A percentile compares a stretch with the other conserved stretches of the same genome.
Evolutionary conservation across 2,888 invertebrate genomes (phyloP).

Genomic region (Camponotus fellah): DNA sequence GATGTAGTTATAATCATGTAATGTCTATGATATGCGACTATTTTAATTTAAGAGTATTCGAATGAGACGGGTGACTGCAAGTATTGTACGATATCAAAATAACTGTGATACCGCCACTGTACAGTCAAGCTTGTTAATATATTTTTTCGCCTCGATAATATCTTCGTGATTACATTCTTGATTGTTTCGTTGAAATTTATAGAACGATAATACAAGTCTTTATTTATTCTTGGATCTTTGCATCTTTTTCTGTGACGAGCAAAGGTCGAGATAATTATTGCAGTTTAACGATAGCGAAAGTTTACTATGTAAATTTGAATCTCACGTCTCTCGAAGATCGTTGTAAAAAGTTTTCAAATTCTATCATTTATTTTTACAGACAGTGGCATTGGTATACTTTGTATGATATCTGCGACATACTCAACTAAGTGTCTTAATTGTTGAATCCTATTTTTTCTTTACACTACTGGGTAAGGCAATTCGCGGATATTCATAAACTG

Average conservation of each 20-base stretch:
- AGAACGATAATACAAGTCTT: background rate
- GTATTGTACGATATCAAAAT: slow-evolving; percentile 76
- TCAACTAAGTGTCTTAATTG: slow-evolving; percentile 81
- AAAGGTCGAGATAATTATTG: background rate
- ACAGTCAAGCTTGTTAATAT: slow-evolving; percentile 58
- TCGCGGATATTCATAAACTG: slow-evolving; percentile 59
- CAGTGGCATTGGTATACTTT: slow-evolving; percentile 74
- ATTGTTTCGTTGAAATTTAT: background rate
- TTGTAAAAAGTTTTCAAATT: background rate
- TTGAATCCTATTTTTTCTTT: slow-evolving; percentile 77
- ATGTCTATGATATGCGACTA: slow-evolving; percentile 51
- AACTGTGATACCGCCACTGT: slow-evolving; percentile 76
- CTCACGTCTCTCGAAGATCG: background rate
- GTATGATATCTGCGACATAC: slow-evolving; percentile 75
- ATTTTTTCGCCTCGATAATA: slow-evolving; percentile 31
- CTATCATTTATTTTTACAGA: slow-evolving; percentile 22
- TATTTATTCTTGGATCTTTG: slow-evolving; percentile 6
- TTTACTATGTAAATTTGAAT: slow-evolving; percentile 27
- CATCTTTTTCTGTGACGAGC: background rate
- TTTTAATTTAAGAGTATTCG: slow-evolving; percentile 18
- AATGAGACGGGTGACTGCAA: slow-evolving; percentile 40
- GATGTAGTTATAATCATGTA: slow-evolving; percentile 45
- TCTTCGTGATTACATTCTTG: slow-evolving; percentile 11
- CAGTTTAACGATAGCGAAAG: background rate
- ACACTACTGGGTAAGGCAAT: slow-evolving; percentile 55